phyloP scores from a whole-genome alignment of 1,140 invertebrate genomes.

The Tetraneura akinire region DNA sequence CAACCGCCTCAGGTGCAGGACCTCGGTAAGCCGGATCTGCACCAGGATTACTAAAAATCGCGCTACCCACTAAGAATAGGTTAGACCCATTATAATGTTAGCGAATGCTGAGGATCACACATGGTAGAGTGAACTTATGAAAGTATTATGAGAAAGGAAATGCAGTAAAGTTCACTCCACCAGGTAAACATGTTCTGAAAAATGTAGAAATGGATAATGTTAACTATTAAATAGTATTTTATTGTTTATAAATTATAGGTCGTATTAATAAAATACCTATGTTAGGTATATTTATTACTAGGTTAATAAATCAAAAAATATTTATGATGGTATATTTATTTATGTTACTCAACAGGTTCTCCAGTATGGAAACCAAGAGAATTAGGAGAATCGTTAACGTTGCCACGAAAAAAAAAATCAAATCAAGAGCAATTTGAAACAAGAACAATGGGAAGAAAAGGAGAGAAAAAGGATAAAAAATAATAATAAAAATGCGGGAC shows the following conservation, averaged over 20 bases:
- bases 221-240: too few relatives aligned
- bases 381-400: conserved; percentile 58
- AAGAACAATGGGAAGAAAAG: conserved; percentile 53
- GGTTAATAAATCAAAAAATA: conserved; percentile 3
- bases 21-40: conserved; percentile 69
- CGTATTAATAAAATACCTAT: background rate
- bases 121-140: conserved; percentile 26
- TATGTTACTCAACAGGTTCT: conserved; percentile 68
- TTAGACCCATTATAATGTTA: conserved; percentile 47
- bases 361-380: conserved; percentile 90
- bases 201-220: background rate
- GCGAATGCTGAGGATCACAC: conserved; percentile 6
- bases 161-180: conserved; percentile 7
- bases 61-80: conserved; percentile 44
- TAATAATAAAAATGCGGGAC: conserved; percentile 47
- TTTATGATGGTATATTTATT: conserved; percentile 2
- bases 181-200: conserved; percentile 18
- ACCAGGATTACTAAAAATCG: conserved; percentile 50
- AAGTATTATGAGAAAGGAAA: background rate
- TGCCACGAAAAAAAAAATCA: conserved; percentile 57
- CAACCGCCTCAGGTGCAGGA: conserved; percentile 81
- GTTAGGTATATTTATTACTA: background rate
- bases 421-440: conserved; percentile 54
- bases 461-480: conserved; percentile 51
- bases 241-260: background rate